phyloP scores from a whole-genome alignment of 2,797 vertebrate species.

The Phrynocephalus vlangalii region DNA sequence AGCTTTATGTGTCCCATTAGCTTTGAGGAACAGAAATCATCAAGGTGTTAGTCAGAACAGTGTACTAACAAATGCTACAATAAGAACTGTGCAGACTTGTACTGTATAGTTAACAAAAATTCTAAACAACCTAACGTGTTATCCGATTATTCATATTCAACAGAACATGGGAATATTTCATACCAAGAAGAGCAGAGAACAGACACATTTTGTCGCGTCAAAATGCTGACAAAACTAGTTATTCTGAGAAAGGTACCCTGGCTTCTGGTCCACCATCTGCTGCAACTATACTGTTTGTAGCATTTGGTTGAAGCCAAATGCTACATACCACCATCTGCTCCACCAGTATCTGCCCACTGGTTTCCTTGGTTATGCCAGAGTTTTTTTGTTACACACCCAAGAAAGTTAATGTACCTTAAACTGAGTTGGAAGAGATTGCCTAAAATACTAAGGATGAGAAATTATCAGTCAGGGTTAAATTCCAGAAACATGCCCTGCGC shows the following conservation, averaged over 20 bases:
- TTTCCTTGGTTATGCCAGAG: not conserved
- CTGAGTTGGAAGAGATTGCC: not conserved
- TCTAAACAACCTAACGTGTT: not conserved
- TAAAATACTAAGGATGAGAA: not conserved
- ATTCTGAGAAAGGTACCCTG: conserved; percentile 12
- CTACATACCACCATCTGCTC: conserved; percentile 35
- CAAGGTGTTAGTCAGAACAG: not conserved
- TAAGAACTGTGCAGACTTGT: not conserved
- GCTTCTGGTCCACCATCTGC: conserved; percentile 18
- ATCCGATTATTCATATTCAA: not conserved
- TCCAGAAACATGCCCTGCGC: not conserved
- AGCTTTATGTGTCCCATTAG: no score
- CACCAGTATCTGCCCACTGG: not conserved
- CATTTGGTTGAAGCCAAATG: conserved; percentile 52
- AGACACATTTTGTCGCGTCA: fast-evolving
- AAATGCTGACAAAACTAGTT: conserved; percentile 18
- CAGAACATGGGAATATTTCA: not conserved
- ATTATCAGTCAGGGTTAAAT: not conserved
- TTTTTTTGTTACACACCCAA: not conserved
- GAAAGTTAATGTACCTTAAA: not conserved
- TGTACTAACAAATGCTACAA: not conserved
- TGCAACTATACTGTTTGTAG: conserved; percentile 49
- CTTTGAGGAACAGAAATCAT: not conserved
- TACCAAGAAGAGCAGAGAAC: not conserved
- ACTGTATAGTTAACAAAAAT: not conserved